Percentiles rank a stretch among this genome's conserved stretches.
Evolutionary conservation across 2,113 vertebrate species (phyloP).

Genomic region (Pelvicachromis taeniatus): DNA sequence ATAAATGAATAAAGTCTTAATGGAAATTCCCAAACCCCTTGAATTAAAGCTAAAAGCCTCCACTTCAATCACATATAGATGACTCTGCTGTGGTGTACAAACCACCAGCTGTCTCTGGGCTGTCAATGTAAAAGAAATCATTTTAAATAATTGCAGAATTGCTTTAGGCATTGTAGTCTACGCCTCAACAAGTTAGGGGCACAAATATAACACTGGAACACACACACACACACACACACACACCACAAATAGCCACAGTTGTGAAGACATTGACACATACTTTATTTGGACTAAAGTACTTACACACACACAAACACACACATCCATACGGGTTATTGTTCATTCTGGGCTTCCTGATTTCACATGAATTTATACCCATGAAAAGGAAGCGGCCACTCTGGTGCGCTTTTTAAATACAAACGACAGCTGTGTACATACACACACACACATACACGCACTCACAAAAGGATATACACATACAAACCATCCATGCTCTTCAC

Average conservation of each 20-base stretch:
- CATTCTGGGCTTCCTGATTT: constrained; percentile 46
- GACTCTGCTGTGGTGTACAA: background rate
- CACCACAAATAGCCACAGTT: background rate
- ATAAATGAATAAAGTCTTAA: background rate
- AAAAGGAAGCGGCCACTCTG: constrained; percentile 57
- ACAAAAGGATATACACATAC: constrained; percentile 24
- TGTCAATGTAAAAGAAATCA: background rate
- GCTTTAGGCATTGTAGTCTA: background rate
- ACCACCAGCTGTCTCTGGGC: background rate
- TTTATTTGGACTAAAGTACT: background rate
- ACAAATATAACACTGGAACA: background rate
- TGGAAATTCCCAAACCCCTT: background rate
- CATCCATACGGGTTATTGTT: constrained; percentile 25
- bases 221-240: background rate
- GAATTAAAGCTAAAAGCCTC: background rate
- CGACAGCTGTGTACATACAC: constrained; percentile 46
- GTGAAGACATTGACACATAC: background rate
- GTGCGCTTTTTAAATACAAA: constrained; percentile 43
- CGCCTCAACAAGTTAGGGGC: background rate
- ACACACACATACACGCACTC: background rate
- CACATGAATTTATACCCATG: constrained; percentile 19
- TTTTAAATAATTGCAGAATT: background rate
- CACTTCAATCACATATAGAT: background rate
- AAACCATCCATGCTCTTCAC: constrained; percentile 42
- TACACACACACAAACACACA: background rate